phyloP scores from a whole-genome alignment of 2,113 vertebrate genomes.

The Boulengeromyrus knoepffleri region DNA sequence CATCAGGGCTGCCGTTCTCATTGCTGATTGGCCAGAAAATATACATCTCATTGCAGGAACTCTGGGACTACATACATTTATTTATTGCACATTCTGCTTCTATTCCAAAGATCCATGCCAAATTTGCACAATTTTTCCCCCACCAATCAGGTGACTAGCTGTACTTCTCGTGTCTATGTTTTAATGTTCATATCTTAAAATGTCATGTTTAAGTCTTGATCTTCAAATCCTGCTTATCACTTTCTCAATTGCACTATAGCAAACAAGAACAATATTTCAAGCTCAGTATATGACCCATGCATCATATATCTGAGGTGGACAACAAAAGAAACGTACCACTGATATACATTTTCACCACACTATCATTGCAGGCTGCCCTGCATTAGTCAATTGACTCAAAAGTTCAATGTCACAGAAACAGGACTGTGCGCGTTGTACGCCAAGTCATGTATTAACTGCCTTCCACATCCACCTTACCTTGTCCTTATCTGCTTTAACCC shows the following conservation, averaged over 20 bases:
- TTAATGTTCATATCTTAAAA: neutral
- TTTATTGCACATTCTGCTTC: neutral
- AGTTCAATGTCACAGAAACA: neutral
- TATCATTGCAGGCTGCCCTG: neutral
- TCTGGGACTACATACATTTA: neutral
- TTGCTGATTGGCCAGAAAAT: neutral
- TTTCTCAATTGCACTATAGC: neutral
- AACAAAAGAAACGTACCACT: neutral
- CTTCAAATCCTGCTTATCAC: neutral
- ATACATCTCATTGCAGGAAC: neutral
- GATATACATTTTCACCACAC: neutral
- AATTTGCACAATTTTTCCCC: neutral
- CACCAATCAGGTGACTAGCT: neutral
- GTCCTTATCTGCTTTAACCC: conserved; percentile 63
- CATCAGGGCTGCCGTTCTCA: neutral
- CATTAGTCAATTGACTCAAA: neutral
- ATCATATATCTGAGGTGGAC: neutral
- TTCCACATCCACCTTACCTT: conserved; percentile 57
- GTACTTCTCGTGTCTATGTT: neutral
- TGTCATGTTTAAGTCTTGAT: neutral
- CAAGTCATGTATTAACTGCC: neutral
- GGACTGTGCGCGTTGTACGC: neutral
- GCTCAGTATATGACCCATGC: neutral
- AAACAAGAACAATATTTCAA: neutral
- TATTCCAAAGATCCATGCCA: neutral